Conservation (phyloP, 2,113 vertebrate genomes). For the Garra rufa region DNA sequence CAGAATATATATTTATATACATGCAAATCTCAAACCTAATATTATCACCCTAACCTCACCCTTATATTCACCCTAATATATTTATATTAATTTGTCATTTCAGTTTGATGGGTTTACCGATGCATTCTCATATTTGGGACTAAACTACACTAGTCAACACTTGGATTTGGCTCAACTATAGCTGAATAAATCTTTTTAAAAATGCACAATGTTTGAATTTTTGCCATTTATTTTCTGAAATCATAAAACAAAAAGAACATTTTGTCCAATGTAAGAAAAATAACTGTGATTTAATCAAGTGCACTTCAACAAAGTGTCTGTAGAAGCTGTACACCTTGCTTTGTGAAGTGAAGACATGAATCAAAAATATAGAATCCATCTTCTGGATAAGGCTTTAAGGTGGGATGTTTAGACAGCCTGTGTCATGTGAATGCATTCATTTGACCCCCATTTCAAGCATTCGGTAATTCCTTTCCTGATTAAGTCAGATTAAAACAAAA, state of each 20-base stretch:
- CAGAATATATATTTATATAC: no score
- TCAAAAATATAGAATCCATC: conserved; percentile 66
- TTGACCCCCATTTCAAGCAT: conserved; percentile 32
- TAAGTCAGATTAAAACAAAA: not conserved
- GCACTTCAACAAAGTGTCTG: conserved; percentile 74
- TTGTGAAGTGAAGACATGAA: conserved; percentile 71
- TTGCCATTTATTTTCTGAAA: conserved; percentile 79
- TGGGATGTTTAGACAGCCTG: conserved; percentile 66
- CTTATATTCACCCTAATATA: not conserved
- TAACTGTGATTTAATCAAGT: conserved; percentile 77
- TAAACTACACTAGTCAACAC: no score
- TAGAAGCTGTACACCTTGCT: conserved; percentile 59
- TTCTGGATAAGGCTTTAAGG: conserved; percentile 78
- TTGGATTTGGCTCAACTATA: no score
- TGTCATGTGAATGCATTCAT: conserved; percentile 50
- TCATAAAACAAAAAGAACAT: conserved; percentile 67
- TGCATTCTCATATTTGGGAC: not conserved
- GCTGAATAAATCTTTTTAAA: not conserved
- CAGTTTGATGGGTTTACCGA: not conserved
- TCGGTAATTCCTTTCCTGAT: conserved; percentile 15
- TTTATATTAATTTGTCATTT: not conserved
- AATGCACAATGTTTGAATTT: conserved; percentile 58
- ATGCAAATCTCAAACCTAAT: no score
- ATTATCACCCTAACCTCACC: no score
- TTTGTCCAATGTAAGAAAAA: conserved; percentile 75